Percentiles rank a stretch among this genome's conserved stretches.
Evolutionary conservation across 2,113 vertebrate genomes (phyloP).

Genomic region (Lophotis ruficrista): DNA sequence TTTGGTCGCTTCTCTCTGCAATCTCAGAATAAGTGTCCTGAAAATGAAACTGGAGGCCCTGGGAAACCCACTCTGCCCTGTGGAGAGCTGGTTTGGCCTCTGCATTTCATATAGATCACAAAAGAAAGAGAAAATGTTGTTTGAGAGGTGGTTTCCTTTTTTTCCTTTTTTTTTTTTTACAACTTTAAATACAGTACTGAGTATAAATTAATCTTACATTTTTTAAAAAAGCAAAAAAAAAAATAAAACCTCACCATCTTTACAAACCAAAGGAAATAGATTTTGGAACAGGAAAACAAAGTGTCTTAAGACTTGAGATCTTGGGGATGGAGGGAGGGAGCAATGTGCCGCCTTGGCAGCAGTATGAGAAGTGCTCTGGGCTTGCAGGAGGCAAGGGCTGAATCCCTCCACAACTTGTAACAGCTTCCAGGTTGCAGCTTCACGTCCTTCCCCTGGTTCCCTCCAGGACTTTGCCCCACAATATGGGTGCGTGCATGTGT

Average conservation of each 20-base stretch:
- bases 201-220: constrained; percentile 84
- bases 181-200: constrained; percentile 80
- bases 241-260: constrained; percentile 74
- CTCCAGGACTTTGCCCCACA: not conserved
- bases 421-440: not conserved
- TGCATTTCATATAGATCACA: not conserved
- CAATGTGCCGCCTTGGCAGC: not conserved
- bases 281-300: constrained; percentile 34
- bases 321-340: not conserved
- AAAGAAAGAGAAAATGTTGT: constrained; percentile 30
- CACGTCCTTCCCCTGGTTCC: not conserved
- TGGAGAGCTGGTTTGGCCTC: not conserved
- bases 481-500: rapidly evolving
- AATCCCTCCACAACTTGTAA: not conserved
- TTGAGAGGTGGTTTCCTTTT: constrained; percentile 25
- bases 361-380: not conserved
- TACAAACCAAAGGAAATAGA: constrained; percentile 76
- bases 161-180: constrained; percentile 63
- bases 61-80: not conserved
- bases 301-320: constrained; percentile 39
- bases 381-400: not conserved
- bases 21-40: not conserved
- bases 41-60: not conserved
- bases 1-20: not conserved
- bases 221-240: constrained; percentile 67